Evolutionary conservation across 2,113 vertebrate genomes (phyloP), one percentile per base, ranked within the genome.

Genomic region (Suncus etruscus): DNA sequence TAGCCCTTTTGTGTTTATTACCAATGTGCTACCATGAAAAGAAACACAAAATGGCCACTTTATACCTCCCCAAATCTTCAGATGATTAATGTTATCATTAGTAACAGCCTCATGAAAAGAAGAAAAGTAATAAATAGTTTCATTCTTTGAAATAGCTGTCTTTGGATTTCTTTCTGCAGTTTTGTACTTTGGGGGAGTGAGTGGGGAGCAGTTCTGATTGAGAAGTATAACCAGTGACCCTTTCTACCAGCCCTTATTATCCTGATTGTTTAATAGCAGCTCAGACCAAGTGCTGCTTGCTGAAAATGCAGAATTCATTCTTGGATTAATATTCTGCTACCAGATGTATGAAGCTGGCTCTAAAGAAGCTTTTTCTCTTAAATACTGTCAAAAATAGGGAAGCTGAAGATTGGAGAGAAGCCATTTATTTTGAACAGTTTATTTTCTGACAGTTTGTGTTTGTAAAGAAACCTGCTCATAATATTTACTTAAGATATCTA

Each of bases 241-340:
- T 65, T 82, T 48, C 9, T 66, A 78, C 61, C 65, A 80, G 76
- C 45, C n/a, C 68, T 83, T 84, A 48, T 86, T 1, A 12, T 66
- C n/a, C 18, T 66, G 39, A 8, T 87, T 82, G 69, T 65, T 87
- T 82, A 78, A 94, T 86, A 92, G 70, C 27, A 86, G 69, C n/a
- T 4, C n/a, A 61, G 61, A 75, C 58, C 24, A 31, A 58, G 27
- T 75, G 66, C 39, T 87, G 82, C 91, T 92, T n/a, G 39, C 76
- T 6, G 51, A 91, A 95, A 91, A 96, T 58, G 74, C 45, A 73
- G 75, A 93, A 78, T 90, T 82, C 89, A 91, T 90, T 92, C 4
- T 90, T 97, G 96, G 95, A 90, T 92, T 96, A 94, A 95, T 97
- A 94, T 8, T 97, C 95, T 96, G 87, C 94, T 96, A 96, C 97